Base-by-base conservation (phyloP, 1,140 invertebrate species). In the Zophobas atratus region DNA sequence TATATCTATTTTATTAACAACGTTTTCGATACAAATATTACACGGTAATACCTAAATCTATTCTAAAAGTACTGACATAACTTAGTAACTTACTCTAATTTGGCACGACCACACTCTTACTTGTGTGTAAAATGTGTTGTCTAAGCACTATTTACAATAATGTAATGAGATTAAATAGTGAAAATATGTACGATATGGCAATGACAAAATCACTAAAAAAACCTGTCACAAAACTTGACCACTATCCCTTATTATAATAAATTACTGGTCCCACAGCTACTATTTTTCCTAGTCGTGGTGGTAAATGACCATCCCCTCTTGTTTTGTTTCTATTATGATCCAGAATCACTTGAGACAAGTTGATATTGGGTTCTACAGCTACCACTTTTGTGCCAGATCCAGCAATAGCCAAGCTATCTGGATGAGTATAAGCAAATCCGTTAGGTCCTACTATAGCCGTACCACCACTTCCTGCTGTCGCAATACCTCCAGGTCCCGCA, bases 371-470 rank as follows among this genome's bases (percentile, higher is more conserved):
- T 20, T 91, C 89, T 39, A 93, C 87, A 34, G 91, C 89, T 6
- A 92, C 87, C 1, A 93, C 88, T 80, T 90, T 89, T 1, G 92
- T 90, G 0, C 92, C 91, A 0, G 92, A 91, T 1, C 93, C 93
- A 0, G 92, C 92, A 3, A 93, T 91, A 1, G 92, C 92, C 1
- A 93, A 82, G 35, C 92, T 92, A 80, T 88, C 90, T 2, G 91
- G 91, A 81, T 92, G 91, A 0, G 92, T 93, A 74, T 92, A 92
- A 0, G 92, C 93, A 38, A 92, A 88, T 0, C 92, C 92, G 5
- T 92, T 92, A 2, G 93, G 92, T 1, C 93, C 92, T 0, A 94
- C 92, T 49, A 94, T 93, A 0, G 93, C 92, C 0, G 92, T 93
- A 3, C 93, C 93, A 1, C 93, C 93, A 78, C 89, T 90, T 3